A percentile compares a stretch with the other conserved stretches of the same genome.
phyloP scores from a whole-genome alignment of 2,888 invertebrate species.

The Xanthorhoe spadicearia region DNA sequence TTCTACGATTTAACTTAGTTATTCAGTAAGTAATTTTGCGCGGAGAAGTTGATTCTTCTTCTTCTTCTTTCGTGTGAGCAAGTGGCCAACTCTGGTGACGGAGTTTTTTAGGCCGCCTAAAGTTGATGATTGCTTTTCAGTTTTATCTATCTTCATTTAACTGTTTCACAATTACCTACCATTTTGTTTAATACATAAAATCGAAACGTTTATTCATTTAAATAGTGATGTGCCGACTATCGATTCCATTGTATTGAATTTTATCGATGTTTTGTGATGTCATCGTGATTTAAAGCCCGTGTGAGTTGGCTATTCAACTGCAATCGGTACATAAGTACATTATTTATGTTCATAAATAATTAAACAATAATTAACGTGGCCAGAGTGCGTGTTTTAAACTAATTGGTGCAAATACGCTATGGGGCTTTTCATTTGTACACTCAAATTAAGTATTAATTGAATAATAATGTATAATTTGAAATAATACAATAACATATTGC shows the following conservation, averaged over 20 bases:
- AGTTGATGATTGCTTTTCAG: too few relatives aligned
- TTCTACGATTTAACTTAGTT: too few relatives aligned
- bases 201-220: too few relatives aligned
- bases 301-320: constrained; percentile 60
- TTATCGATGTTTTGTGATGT: constrained; percentile 49
- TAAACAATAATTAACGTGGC: constrained; percentile 50
- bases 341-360: constrained; percentile 47
- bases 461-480: neutral
- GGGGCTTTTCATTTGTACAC: constrained; percentile 6
- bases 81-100: too few relatives aligned
- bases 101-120: too few relatives aligned
- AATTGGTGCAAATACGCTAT: constrained; percentile 25
- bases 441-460: constrained; percentile 21
- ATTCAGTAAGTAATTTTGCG: too few relatives aligned
- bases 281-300: constrained; percentile 61
- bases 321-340: constrained; percentile 45
- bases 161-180: neutral
- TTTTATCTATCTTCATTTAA: too few relatives aligned
- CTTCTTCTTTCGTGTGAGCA: too few relatives aligned
- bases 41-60: too few relatives aligned
- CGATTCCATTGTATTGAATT: constrained; percentile 52
- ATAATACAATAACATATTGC: neutral
- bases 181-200: too few relatives aligned
- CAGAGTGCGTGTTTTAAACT: constrained; percentile 36
- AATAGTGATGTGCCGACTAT: constrained; percentile 39